These are phyloP conservation scores for Heterohyrax brucei DNA, from an alignment of 2,797 vertebrate species.

Conservation along the genomic window DNA sequence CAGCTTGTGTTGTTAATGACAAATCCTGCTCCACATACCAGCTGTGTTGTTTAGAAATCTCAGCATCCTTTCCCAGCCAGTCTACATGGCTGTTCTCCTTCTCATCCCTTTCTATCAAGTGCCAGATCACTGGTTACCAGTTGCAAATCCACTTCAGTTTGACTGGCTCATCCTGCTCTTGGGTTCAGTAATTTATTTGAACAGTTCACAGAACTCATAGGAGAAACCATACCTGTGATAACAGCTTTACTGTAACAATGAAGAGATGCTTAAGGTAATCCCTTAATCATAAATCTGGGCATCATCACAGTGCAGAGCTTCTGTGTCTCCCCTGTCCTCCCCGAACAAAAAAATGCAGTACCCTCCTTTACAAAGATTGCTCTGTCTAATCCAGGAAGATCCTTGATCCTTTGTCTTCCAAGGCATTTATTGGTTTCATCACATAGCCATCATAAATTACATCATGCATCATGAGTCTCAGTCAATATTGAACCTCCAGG, in stretches of 20 bases:
- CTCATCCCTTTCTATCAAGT: neutral
- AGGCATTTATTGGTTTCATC: neutral
- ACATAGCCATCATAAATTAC: neutral
- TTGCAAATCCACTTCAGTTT: neutral
- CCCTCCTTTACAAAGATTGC: neutral
- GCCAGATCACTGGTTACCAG: neutral
- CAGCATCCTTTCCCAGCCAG: neutral
- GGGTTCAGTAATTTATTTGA: neutral
- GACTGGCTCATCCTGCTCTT: neutral
- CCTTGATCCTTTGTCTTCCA: neutral
- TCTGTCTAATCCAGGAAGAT: neutral
- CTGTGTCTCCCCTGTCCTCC: neutral
- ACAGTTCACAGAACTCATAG: neutral
- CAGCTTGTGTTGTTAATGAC: neutral
- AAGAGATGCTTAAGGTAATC: neutral
- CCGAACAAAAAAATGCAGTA: neutral
- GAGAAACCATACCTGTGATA: neutral
- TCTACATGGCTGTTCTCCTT: neutral
- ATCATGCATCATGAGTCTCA: neutral
- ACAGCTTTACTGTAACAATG: neutral
- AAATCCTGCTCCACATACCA: neutral
- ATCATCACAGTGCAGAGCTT: neutral
- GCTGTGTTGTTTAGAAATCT: neutral
- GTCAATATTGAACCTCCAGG: no score
- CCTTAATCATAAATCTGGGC: neutral